Base-by-base conservation (phyloP, 2,888 invertebrate species). In the Stenodema calcarata region DNA sequence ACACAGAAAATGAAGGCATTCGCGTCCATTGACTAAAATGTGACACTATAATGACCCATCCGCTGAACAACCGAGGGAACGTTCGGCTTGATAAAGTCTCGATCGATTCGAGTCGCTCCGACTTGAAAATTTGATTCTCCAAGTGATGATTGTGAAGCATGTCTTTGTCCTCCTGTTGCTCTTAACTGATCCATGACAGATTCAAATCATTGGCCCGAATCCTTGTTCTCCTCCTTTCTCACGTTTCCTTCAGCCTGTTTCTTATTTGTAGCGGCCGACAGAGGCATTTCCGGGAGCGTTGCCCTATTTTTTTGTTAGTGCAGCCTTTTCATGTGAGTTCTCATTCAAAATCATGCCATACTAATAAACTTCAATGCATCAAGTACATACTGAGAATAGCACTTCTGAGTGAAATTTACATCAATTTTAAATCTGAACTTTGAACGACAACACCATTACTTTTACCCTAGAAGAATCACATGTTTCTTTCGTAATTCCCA, bases 171-270 rank as follows among this genome's bases (percentile, higher is more conserved):
- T 62, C 18, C 62, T 62, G 62, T 62, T n/a, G n/a, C n/a, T 62
- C 62, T 62, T 62, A 62, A 62, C 62, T 62, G 62, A 62, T 62
- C 62, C 62, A 62, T 62, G 62, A 62, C 62, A 62, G 62, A 62
- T 62, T 62, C 62, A 62, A 62, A 62, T 62, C 62, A 62, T 62
- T 62, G 62, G 62, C 62, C 23, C 62, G 62, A 62, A 62, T 23
- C 62, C 62, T 62, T 11, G 62, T 11, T 62, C 62, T 12, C 62
- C 23, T 62, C 62, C 62, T 62, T 62, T 62, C 62, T 62, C 62
- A 62, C 62, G 62, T 62, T 62, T 62, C 62, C 27, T 35, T 23
- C 9, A 4, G 62, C 62, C 62, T 54, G 54, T 54, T 54, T 54
- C 54, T 62, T 62, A 62, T 62, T 62, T 62, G 62, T 18, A 62